Evolutionary conservation across 2,797 vertebrate genomes (phyloP).

Genomic region (Kryptolebias ocellatus): DNA sequence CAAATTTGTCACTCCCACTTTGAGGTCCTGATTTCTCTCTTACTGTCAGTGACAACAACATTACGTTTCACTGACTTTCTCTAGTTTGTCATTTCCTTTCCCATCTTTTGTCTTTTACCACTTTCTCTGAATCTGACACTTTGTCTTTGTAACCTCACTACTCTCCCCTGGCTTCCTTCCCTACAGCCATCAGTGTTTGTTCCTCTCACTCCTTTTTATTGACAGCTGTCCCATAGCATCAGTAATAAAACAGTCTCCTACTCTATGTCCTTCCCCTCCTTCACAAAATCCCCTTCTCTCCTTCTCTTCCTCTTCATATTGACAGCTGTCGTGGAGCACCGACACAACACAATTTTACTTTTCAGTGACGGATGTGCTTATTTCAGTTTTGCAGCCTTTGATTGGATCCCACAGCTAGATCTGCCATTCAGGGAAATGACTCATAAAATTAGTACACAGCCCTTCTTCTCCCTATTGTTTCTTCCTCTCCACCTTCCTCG

Average conservation of each 20-base stretch:
- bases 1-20: constrained; percentile 41
- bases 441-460: constrained; percentile 37
- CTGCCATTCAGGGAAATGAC: constrained; percentile 40
- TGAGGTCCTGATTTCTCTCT: constrained; percentile 30
- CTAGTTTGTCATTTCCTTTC: constrained; percentile 48
- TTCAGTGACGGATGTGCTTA: constrained; percentile 48
- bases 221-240: constrained; percentile 66
- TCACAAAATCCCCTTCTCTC: constrained; percentile 25
- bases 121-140: constrained; percentile 41
- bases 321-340: constrained; percentile 57
- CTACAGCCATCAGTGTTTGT: constrained; percentile 35
- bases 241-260: constrained; percentile 37
- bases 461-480: constrained; percentile 9
- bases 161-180: constrained; percentile 22
- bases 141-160: constrained; percentile 36
- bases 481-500: constrained; percentile 1
- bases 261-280: constrained; percentile 35
- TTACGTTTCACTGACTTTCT: constrained; percentile 44
- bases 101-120: constrained; percentile 25
- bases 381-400: constrained; percentile 48
- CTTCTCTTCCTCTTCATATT: constrained; percentile 40
- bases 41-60: constrained; percentile 44
- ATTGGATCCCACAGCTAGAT: constrained; percentile 39
- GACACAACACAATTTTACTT: constrained; percentile 20
- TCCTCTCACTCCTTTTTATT: constrained; percentile 41